A percentile compares a stretch with the other conserved stretches of the same genome.
Conservation (phyloP, 2,888 invertebrate genomes). For the Nipponacmea schrenckii region DNA sequence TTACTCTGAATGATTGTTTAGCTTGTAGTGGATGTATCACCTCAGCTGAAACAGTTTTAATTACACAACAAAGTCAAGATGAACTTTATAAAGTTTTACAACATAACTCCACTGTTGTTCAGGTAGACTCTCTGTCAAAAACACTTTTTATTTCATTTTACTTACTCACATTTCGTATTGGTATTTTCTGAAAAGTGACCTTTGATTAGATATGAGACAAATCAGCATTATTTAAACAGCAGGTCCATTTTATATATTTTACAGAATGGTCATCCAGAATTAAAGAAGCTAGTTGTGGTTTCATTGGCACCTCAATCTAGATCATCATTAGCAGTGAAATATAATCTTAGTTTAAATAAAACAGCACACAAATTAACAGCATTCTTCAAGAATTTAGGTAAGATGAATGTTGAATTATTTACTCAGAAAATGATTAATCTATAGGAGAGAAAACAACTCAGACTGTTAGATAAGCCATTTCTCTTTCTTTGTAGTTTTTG, state of each 20-base stretch:
- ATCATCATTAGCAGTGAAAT: constrained; percentile 85
- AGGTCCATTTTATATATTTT: background rate
- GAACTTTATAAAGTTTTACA: constrained; percentile 84
- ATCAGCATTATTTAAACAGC: too few species aligned
- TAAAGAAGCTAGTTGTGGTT: constrained; percentile 76
- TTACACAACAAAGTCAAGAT: constrained; percentile 85
- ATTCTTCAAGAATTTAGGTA: constrained; percentile 68
- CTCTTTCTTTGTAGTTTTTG: too few species aligned
- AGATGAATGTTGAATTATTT: background rate
- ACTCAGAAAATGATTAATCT: too few species aligned
- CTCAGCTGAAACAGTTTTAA: constrained; percentile 97
- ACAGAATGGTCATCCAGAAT: constrained; percentile 28
- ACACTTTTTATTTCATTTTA: background rate
- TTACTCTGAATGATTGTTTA: constrained; percentile 94
- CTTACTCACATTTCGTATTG: constrained; percentile 14
- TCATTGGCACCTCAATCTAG: constrained; percentile 90
- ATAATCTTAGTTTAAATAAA: constrained; percentile 78
- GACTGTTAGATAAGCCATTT: too few species aligned
- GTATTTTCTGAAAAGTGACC: background rate
- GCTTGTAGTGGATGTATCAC: constrained; percentile 99
- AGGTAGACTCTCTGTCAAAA: constrained; percentile 25
- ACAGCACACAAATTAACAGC: constrained; percentile 76
- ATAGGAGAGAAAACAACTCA: too few species aligned
- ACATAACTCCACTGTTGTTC: constrained; percentile 73
- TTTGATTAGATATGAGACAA: too few species aligned